These are phyloP conservation scores for Sitta europaea DNA, from an alignment of 2,113 vertebrate species.

Conservation along the genomic window DNA sequence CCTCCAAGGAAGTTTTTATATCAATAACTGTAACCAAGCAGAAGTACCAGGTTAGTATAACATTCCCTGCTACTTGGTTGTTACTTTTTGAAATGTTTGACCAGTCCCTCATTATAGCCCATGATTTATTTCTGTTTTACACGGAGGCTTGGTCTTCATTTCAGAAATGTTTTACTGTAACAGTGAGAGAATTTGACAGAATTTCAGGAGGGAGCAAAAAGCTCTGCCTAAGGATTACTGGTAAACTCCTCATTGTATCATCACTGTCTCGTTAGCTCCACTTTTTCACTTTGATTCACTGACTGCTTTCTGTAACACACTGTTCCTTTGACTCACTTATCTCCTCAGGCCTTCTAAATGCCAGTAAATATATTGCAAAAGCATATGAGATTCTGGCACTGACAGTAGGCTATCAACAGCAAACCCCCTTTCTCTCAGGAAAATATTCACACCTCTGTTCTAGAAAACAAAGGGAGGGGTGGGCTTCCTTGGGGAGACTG, in stretches of 20 bases:
- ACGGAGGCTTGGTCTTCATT: not conserved
- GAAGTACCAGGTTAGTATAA: slow-evolving; percentile 22
- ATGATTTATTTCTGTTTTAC: not conserved
- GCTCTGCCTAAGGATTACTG: not conserved
- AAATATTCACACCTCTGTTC: not conserved
- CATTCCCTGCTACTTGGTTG: not conserved
- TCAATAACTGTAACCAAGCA: slow-evolving; percentile 1
- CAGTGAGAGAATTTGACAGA: not conserved
- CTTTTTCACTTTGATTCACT: not conserved
- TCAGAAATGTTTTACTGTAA: not conserved
- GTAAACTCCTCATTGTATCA: not conserved
- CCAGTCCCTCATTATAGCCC: not conserved
- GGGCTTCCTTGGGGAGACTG: not conserved
- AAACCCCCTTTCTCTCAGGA: not conserved
- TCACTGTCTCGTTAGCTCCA: not conserved
- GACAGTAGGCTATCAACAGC: not conserved
- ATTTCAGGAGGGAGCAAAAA: not conserved
- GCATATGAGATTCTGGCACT: not conserved
- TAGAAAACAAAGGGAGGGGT: not conserved
- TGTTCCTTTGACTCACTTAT: not conserved
- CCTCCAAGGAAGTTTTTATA: slow-evolving; percentile 60
- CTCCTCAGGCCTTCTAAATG: not conserved
- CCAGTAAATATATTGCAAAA: not conserved
- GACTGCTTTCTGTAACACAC: not conserved
- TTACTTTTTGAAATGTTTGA: not conserved